Evolutionary conservation across 2,797 vertebrate genomes (phyloP).

Genomic region (Glossophaga mutica): DNA sequence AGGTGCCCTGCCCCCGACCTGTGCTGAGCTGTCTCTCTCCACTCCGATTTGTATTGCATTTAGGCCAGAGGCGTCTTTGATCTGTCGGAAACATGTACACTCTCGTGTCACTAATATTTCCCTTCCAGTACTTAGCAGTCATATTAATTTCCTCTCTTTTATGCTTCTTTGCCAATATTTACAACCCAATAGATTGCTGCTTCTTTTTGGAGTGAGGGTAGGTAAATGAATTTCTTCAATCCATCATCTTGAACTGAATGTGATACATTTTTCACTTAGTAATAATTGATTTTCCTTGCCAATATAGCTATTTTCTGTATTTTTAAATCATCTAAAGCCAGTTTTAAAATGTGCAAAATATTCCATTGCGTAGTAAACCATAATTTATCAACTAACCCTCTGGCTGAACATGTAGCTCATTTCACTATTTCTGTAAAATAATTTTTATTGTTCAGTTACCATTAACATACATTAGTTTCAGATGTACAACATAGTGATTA

Average conservation of each 20-base stretch:
- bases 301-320: neutral
- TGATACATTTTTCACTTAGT: neutral
- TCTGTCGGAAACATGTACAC: neutral
- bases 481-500: neutral
- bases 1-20: neutral
- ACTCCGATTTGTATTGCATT: neutral
- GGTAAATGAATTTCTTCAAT: neutral
- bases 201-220: neutral
- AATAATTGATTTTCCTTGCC: neutral
- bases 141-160: neutral
- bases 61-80: neutral
- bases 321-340: neutral
- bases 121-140: neutral
- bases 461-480: neutral
- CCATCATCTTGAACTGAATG: neutral
- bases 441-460: neutral
- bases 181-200: neutral
- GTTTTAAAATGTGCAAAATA: neutral
- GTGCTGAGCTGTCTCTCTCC: neutral
- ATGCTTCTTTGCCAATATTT: neutral
- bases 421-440: neutral
- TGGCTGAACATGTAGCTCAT: neutral
- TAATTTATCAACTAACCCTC: neutral
- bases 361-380: neutral
- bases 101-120: neutral